Conservation (phyloP, 2,888 invertebrate genomes). For the Hetaerina titia region DNA sequence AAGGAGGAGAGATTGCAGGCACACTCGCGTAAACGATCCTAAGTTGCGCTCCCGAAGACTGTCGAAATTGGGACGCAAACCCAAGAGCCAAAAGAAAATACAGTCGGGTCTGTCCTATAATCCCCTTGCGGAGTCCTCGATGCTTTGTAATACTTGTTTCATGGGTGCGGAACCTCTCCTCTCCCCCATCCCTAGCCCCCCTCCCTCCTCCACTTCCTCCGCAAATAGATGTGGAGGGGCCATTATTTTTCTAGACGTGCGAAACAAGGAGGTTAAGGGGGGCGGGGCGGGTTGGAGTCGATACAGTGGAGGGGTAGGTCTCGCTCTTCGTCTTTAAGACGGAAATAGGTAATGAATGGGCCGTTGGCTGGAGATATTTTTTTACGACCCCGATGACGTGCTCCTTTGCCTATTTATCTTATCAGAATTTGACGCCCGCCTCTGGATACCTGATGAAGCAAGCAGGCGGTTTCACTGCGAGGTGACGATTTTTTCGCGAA, state of each 20-base stretch:
- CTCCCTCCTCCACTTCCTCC: not conserved
- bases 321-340: not conserved
- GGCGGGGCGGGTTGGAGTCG: not conserved
- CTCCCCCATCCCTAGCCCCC: not conserved
- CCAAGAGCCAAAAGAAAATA: not conserved
- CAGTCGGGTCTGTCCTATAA: not conserved
- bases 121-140: too few relatives aligned
- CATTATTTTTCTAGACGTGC: slow-evolving; percentile 1
- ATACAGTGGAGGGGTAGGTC: not conserved
- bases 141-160: too few relatives aligned
- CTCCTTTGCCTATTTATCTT: not conserved
- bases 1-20: not conserved
- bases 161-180: too few relatives aligned
- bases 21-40: not conserved
- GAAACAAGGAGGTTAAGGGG: not conserved
- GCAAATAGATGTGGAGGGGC: not conserved
- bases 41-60: not conserved
- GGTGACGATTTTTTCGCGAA: not conserved
- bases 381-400: slow-evolving; percentile 15
- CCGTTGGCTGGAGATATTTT: not conserved
- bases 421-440: not conserved
- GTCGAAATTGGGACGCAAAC: not conserved
- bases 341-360: slow-evolving; percentile 10
- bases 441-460: not conserved
- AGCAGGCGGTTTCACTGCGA: not conserved